These are phyloP conservation scores for Tigriopus californicus DNA, from an alignment of 2,888 invertebrate species.

Conservation along the genomic window DNA sequence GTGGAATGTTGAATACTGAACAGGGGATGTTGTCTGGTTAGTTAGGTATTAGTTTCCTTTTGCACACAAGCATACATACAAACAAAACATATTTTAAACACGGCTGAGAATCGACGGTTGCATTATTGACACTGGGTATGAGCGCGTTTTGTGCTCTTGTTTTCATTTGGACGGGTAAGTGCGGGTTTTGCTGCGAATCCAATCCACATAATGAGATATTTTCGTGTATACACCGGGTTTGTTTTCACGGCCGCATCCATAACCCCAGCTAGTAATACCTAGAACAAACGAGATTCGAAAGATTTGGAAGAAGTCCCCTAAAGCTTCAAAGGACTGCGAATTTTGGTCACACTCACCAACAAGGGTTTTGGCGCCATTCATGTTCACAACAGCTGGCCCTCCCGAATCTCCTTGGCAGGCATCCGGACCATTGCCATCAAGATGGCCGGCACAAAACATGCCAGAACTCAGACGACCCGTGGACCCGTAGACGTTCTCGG, in stretches of 20 bases:
- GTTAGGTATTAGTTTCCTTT: too few species aligned
- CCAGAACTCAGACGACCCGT: conserved; percentile 36
- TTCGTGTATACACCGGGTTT: conserved; percentile 55
- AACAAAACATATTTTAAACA: too few species aligned
- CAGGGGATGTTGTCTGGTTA: too few species aligned
- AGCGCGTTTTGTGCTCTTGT: too few species aligned
- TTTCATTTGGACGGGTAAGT: background rate
- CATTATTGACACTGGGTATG: too few species aligned
- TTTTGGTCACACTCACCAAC: background rate
- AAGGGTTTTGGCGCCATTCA: background rate
- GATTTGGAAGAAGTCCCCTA: too few species aligned
- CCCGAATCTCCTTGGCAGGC: conserved; percentile 69
- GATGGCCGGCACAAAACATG: conserved; percentile 58
- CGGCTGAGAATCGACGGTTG: too few species aligned
- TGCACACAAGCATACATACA: too few species aligned
- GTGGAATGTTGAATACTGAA: too few species aligned
- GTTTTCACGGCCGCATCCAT: conserved; percentile 49
- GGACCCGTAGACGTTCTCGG: background rate
- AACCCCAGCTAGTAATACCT: conserved; percentile 58
- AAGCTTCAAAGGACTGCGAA: too few species aligned
- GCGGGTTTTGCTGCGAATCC: conserved; percentile 32
- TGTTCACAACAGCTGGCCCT: conserved; percentile 37
- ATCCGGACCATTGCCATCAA: conserved; percentile 37
- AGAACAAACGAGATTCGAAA: background rate
- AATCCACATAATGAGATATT: conserved; percentile 41